Evolutionary conservation across 2,113 vertebrate species (phyloP).

Genomic region (Seriola aureovittata): DNA sequence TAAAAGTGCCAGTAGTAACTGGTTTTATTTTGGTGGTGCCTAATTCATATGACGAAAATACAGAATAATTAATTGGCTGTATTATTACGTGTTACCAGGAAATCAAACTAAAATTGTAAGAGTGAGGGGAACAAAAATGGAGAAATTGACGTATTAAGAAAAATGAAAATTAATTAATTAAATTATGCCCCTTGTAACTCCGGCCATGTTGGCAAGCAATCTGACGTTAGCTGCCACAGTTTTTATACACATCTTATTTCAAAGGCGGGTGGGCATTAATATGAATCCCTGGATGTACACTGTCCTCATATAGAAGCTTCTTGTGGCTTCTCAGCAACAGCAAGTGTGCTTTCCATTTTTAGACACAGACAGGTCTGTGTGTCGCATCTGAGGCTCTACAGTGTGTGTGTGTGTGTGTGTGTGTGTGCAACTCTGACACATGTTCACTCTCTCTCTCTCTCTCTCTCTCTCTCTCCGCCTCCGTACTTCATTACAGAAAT

Average conservation of each 20-base stretch:
- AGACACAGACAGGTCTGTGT: slow-evolving; percentile 73
- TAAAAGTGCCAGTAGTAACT: background rate
- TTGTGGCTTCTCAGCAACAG: slow-evolving; percentile 75
- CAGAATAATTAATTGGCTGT: background rate
- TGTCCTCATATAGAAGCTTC: slow-evolving; percentile 48
- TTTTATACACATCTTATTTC: background rate
- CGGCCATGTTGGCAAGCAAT: background rate
- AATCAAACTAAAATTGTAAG: background rate
- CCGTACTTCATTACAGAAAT: slow-evolving; percentile 60
- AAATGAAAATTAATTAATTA: background rate
- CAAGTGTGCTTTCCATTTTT: slow-evolving; percentile 76
- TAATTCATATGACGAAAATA: background rate
- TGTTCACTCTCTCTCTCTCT: slow-evolving; percentile 30
- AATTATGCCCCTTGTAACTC: background rate
- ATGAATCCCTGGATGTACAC: slow-evolving; percentile 23
- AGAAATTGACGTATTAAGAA: background rate
- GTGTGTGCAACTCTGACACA: slow-evolving; percentile 58
- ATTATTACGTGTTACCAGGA: background rate
- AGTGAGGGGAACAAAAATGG: background rate
- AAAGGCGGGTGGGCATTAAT: background rate
- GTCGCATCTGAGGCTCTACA: slow-evolving; percentile 61
- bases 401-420: slow-evolving; percentile 36
- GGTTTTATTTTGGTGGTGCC: background rate
- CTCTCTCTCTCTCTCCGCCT: slow-evolving; percentile 47
- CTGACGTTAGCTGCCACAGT: slow-evolving; percentile 8